Conservation (phyloP, 2,797 vertebrate genomes). For the Cheirogaleus major region DNA sequence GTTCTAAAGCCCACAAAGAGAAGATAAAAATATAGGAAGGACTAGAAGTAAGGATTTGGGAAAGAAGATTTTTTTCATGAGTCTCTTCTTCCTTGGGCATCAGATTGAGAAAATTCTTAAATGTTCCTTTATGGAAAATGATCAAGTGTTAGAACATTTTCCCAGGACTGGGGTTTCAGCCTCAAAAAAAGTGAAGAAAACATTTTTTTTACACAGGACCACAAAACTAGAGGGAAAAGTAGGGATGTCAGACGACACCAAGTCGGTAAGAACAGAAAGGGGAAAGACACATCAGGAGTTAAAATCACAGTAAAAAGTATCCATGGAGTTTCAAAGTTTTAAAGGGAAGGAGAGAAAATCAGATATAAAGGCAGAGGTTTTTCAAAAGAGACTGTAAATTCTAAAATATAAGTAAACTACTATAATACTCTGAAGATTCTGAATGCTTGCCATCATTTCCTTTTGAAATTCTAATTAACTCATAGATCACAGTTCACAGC, state of each 20-base stretch:
- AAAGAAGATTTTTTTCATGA: background rate
- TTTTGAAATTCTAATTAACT: background rate
- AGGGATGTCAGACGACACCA: background rate
- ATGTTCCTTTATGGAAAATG: background rate
- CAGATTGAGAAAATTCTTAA: background rate
- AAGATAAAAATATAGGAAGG: background rate
- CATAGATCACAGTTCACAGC: background rate
- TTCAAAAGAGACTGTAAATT: background rate
- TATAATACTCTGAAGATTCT: background rate
- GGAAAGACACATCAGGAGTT: background rate
- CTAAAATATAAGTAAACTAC: background rate
- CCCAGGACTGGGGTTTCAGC: background rate
- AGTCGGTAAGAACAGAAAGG: background rate
- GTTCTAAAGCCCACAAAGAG: background rate
- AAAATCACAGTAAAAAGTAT: background rate
- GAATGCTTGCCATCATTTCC: background rate
- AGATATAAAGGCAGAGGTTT: background rate
- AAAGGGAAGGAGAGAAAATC: background rate
- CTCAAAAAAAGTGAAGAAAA: background rate
- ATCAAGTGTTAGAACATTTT: background rate
- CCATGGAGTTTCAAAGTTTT: background rate
- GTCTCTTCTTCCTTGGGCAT: background rate
- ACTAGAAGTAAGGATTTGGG: background rate
- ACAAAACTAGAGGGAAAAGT: background rate
- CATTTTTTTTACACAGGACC: background rate